phyloP scores from a whole-genome alignment of 2,797 vertebrate species.

The Sciaenops ocellatus region DNA sequence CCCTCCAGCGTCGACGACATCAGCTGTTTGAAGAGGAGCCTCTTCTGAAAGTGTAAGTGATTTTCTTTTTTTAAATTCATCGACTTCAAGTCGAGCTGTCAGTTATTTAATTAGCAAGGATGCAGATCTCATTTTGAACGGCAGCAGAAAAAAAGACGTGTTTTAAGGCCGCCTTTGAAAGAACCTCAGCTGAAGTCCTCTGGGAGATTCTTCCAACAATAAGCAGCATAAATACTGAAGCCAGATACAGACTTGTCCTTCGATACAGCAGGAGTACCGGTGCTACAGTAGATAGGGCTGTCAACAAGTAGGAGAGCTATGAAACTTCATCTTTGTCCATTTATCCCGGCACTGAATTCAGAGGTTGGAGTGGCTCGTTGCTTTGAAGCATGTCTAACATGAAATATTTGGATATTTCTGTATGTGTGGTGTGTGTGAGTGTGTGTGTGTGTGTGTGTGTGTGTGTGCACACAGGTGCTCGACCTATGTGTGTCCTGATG shows the following conservation, averaged over 20 bases:
- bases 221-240: neutral
- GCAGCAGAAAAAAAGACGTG: neutral
- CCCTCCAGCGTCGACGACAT: neutral
- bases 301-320: too few species aligned
- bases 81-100: neutral
- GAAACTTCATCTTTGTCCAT: too few species aligned
- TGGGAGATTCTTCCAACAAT: too few species aligned
- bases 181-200: too few species aligned
- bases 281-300: neutral
- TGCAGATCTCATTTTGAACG: neutral
- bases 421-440: neutral
- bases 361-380: too few species aligned
- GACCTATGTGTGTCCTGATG: neutral
- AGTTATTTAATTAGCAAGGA: neutral
- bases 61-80: neutral
- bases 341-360: too few species aligned
- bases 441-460: too few species aligned
- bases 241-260: neutral
- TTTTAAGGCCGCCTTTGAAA: too few species aligned
- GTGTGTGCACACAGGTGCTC: slow-evolving; percentile 8
- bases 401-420: too few species aligned
- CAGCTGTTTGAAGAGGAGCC: slow-evolving; percentile 47
- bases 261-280: neutral
- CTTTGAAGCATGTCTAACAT: too few species aligned
- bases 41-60: slow-evolving; percentile 42